A percentile compares a stretch with the other conserved stretches of the same genome.
Evolutionary conservation across 2,888 invertebrate species (phyloP).

Genomic region (Eupithecia dodoneata): DNA sequence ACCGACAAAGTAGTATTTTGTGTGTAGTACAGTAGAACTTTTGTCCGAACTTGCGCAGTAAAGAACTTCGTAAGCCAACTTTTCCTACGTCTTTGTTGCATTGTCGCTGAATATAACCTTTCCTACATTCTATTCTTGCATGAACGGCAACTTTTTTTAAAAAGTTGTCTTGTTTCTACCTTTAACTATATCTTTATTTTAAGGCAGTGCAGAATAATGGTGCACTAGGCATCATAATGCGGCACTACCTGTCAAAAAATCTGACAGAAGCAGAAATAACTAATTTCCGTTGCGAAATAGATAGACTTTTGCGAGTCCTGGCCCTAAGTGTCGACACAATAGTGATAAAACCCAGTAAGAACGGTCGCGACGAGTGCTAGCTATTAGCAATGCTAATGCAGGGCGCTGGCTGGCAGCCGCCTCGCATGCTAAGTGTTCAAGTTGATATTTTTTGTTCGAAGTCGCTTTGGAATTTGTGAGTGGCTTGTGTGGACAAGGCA

Average conservation of each 20-base stretch:
- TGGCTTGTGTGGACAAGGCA: slow-evolving; percentile 17
- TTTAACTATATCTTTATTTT: too few species aligned
- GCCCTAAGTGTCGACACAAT: slow-evolving; percentile 27
- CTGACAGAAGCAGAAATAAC: not conserved
- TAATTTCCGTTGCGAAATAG: not conserved
- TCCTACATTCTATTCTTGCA: not conserved
- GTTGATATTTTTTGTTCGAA: slow-evolving; percentile 53
- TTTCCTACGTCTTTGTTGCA: slow-evolving; percentile 8
- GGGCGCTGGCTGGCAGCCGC: slow-evolving; percentile 48
- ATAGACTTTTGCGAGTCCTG: slow-evolving; percentile 27
- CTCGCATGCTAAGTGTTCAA: slow-evolving; percentile 54
- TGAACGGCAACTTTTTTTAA: not conserved
- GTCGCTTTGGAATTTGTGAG: slow-evolving; percentile 21
- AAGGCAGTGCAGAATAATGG: not conserved
- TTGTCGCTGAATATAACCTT: not conserved
- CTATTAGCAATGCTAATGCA: slow-evolving; percentile 74
- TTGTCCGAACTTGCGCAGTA: not conserved
- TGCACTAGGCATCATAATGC: not conserved
- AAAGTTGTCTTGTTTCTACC: not conserved
- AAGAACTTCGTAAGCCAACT: slow-evolving; percentile 12
- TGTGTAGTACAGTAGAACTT: not conserved
- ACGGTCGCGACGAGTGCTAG: slow-evolving; percentile 43
- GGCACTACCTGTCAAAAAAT: not conserved
- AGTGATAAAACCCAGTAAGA: slow-evolving; percentile 26
- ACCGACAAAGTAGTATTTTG: not conserved